Base-by-base conservation (phyloP, 2,113 vertebrate species). In the Chloroceryle aenea region DNA sequence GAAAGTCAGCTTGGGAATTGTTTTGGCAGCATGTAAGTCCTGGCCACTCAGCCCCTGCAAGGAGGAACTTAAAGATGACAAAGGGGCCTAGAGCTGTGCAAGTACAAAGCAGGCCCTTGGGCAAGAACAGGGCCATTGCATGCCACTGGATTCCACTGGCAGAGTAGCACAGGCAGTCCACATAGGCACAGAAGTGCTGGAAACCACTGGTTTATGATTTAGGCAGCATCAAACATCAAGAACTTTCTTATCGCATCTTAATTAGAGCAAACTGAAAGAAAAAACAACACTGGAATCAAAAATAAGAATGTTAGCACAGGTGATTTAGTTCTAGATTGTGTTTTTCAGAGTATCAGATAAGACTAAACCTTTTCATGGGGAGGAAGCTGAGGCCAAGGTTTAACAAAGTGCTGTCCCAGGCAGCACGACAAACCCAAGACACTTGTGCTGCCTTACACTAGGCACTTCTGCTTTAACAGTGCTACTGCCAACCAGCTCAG, bases 1-100 rank as follows among this genome's bases (percentile, higher is more conserved):
- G 81, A 93, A 82, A 80, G 75, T 77, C 88, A 96, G 59, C 71
- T 80, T 50, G 85, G 95, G 82, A 83, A 73, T 4, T 73, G 45
- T 66, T 93, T 7, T 77, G 88, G 92, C 75, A 95, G 75, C 45
- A 80, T 55, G 16, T 25, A 95, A 74, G 25, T 91, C 64, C 56
- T 79, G 84, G 56, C 56, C 47, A 73, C 58, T 14, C 53, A 95
- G 75, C n/a, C 59, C 29, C 82, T 83, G 58, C 36, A 62, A 36
- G 10, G 36, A 67, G 52, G 22, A 85, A 63, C 32, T 78, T 72
- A 20, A 20, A 63, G 22, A 86, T 9, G 38, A 64, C 45, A 73
- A 25, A 68, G 43, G 48, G 72, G 30, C 27, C 43, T 79, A 61
- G 26, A 85, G 48, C 55, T 62, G 21, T 66, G 75, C 36, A 90